Evolutionary conservation across 2,113 vertebrate species (phyloP).

Genomic region (Hoplias malabaricus): DNA sequence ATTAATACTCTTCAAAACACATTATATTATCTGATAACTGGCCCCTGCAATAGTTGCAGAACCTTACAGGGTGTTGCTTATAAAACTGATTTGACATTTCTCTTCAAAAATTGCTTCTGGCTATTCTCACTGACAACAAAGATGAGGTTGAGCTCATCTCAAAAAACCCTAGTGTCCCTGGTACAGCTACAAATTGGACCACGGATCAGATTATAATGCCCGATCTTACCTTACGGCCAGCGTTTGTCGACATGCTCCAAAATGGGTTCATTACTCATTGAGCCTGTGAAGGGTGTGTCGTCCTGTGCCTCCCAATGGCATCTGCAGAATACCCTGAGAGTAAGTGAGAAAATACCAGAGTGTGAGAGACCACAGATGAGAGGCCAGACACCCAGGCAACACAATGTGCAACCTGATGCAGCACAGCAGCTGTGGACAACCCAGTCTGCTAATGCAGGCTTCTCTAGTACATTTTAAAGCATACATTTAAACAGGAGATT

Average conservation of each 20-base stretch:
- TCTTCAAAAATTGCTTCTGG: too few species aligned
- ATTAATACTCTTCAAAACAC: too few species aligned
- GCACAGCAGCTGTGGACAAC: slow-evolving; percentile 43
- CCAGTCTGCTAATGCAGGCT: neutral
- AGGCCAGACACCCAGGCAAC: slow-evolving; percentile 23
- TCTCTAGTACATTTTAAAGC: neutral
- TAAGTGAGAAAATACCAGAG: neutral
- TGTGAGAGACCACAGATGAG: neutral
- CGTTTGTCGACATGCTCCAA: slow-evolving; percentile 95
- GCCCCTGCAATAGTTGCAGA: too few species aligned
- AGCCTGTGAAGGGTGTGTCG: slow-evolving; percentile 59
- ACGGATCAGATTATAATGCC: too few species aligned
- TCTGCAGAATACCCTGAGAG: slow-evolving; percentile 53
- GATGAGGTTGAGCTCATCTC: too few species aligned
- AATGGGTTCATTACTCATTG: slow-evolving; percentile 94
- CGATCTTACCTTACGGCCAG: slow-evolving; percentile 85
- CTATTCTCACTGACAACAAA: too few species aligned
- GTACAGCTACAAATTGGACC: neutral
- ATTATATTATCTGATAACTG: too few species aligned
- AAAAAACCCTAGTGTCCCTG: neutral
- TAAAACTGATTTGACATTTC: too few species aligned
- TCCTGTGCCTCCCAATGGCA: slow-evolving; percentile 57
- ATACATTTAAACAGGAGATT: neutral
- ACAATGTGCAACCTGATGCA: slow-evolving; percentile 43
- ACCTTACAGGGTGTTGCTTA: too few species aligned